A percentile compares a stretch with the other conserved stretches of the same genome.
phyloP scores from a whole-genome alignment of 2,888 invertebrate species.

The Silvanus unidentatus region DNA sequence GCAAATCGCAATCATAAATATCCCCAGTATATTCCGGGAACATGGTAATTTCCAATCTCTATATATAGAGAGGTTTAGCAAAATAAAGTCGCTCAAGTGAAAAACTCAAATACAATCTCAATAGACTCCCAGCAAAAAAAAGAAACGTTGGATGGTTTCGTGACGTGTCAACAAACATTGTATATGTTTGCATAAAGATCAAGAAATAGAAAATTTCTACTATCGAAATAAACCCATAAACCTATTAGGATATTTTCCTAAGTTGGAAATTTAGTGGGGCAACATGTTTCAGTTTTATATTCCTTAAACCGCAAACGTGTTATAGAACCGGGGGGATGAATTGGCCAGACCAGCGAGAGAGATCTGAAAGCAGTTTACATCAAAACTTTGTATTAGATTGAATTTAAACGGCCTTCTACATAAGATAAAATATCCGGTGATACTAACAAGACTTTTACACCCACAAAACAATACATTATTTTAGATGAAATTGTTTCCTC shows the following conservation, averaged over 20 bases:
- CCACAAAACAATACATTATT: too few relatives aligned
- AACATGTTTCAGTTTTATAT: too few relatives aligned
- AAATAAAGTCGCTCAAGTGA: conserved; percentile 17
- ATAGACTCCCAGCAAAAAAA: conserved; percentile 17
- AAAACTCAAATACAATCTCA: conserved; percentile 17
- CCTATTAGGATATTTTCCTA: not conserved
- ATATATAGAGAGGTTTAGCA: not conserved
- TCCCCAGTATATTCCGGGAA: conserved; percentile 13
- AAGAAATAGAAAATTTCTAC: not conserved
- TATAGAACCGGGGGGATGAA: too few relatives aligned
- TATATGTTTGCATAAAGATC: conserved; percentile 6
- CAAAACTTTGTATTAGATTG: too few relatives aligned
- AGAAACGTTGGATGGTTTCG: conserved; percentile 15
- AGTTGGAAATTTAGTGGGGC: not conserved
- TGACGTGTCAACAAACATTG: conserved; percentile 10
- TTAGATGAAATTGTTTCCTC: too few relatives aligned
- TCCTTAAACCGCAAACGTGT: too few relatives aligned
- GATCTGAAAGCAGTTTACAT: too few relatives aligned
- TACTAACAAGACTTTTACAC: too few relatives aligned
- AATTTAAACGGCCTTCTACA: too few relatives aligned
- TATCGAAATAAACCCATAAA: not conserved
- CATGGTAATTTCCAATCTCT: conserved; percentile 20
- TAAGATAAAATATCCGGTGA: too few relatives aligned
- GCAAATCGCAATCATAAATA: conserved; percentile 21
- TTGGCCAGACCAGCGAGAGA: too few relatives aligned